Evolutionary conservation across 2,888 invertebrate species (phyloP), one percentile per base, ranked within the genome.

Genomic region (Dryococelus australis): DNA sequence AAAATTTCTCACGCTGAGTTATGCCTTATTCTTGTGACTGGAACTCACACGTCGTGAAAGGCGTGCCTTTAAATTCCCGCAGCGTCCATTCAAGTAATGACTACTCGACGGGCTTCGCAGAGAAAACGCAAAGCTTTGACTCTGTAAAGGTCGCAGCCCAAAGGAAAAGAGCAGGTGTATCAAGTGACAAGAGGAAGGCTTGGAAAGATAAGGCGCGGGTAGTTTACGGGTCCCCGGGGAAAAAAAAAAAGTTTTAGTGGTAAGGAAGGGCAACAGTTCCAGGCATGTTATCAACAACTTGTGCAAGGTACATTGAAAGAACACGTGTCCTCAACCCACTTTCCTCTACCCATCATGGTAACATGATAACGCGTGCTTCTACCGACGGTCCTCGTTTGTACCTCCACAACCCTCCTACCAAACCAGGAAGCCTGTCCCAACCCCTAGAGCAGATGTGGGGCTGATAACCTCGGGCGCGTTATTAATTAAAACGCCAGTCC

Each of bases 401-500:
- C 24, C 47, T 6, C 16, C 65, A n/a, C 13, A 51, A 51, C 51
- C 51, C 51, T 35, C 51, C 4, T 4, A 3, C 13, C 2, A 51
- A 51, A 0, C 65, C 8, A 16, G n/a, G 2, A 24, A 2, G 12
- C 65, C 24, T 0, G 12, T 24, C 47, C 47, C 47, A 10, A n/a
- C 65, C 65, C 24, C 24, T 8, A 24, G n/a, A 20, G n/a, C 65
- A 65, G n/a, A 65, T 65, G n/a, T 20, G 8, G 65, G 2, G 65
- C 0, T 65, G 65, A 65, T 65, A 65, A 65, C 65, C 65, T n/a
- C 65, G 20, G 24, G 65, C 65, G 24, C 65, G 65, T 65, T 65
- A 65, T 65, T 65, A 65, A 65, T 65, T 65, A 65, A 65, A 65
- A 65, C 65, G 65, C 65, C 8, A 65, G 65, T n/a, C 65, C 65